A percentile compares a stretch with the other conserved stretches of the same genome.
phyloP scores from a whole-genome alignment of 2,797 vertebrate genomes.

The Argya squamiceps region DNA sequence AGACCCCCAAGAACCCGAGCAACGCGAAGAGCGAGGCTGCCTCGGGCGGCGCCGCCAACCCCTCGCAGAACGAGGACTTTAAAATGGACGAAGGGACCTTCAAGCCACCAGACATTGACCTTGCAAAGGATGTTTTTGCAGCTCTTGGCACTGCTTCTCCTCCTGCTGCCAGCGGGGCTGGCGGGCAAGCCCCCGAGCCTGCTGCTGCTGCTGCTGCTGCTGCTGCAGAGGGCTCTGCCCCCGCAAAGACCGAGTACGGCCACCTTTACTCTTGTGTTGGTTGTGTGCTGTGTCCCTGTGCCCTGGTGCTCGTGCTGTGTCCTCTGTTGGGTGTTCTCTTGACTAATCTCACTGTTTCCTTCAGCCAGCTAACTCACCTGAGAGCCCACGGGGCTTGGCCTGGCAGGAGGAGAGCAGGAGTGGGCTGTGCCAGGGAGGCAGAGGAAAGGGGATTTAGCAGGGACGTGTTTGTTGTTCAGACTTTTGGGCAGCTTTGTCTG shows the following conservation, averaged over 20 bases:
- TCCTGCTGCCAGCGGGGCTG: constrained; percentile 70
- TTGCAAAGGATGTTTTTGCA: constrained; percentile 92
- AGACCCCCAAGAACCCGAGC: constrained; percentile 80
- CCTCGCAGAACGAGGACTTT: constrained; percentile 85
- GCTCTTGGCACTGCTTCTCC: constrained; percentile 82
- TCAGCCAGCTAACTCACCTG: not conserved
- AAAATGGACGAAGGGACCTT: constrained; percentile 92
- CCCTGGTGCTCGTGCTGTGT: constrained; percentile 79
- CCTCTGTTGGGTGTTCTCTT: constrained; percentile 61
- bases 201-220: constrained; percentile 80
- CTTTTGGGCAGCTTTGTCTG: not conserved
- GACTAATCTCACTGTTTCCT: constrained; percentile 50
- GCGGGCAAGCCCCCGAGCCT: constrained; percentile 78
- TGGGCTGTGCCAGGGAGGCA: not conserved
- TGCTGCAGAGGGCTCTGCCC: constrained; percentile 82
- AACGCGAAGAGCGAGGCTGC: constrained; percentile 82
- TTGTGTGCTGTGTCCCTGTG: constrained; percentile 71
- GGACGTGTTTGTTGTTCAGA: not conserved
- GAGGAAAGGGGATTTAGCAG: not conserved
- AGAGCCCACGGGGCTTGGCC: not conserved
- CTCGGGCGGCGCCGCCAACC: constrained; percentile 80
- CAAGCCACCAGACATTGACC: constrained; percentile 90
- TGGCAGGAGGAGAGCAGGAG: not conserved
- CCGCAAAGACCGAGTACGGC: constrained; percentile 95
- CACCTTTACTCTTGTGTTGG: constrained; percentile 83